Evolutionary conservation across 2,888 invertebrate genomes (phyloP).

Genomic region (Sisyra nigra): DNA sequence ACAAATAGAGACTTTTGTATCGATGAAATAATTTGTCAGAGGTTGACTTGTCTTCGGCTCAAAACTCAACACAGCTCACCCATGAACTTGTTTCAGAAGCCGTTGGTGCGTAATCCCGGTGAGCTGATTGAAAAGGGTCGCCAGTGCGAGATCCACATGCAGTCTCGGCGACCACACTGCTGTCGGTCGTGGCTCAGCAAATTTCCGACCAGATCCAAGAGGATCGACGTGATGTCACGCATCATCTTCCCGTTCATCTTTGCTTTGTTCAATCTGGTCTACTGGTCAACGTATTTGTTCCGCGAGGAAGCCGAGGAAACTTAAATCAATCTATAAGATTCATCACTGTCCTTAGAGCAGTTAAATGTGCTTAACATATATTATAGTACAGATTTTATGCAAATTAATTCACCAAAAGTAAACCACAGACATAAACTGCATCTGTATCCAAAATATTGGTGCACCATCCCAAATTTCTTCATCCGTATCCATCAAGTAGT

Average conservation of each 20-base stretch:
- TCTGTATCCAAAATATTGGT: too few relatives aligned
- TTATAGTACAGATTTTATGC: too few relatives aligned
- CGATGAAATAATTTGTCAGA: too few relatives aligned
- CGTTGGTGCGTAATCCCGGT: slow-evolving; percentile 68
- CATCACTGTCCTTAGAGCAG: too few relatives aligned
- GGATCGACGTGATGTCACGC: slow-evolving; percentile 92
- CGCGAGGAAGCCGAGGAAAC: slow-evolving; percentile 57
- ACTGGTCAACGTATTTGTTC: slow-evolving; percentile 82
- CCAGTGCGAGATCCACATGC: slow-evolving; percentile 65
- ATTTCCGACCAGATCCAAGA: slow-evolving; percentile 85
- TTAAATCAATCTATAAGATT: slow-evolving; percentile 16
- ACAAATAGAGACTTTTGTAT: too few relatives aligned
- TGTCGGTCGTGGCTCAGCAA: slow-evolving; percentile 88
- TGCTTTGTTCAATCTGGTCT: slow-evolving; percentile 86
- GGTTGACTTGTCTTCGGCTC: too few relatives aligned
- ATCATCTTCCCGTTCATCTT: slow-evolving; percentile 91
- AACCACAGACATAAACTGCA: too few relatives aligned
- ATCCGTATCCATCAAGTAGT: too few relatives aligned
- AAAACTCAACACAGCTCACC: too few relatives aligned
- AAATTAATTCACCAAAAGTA: too few relatives aligned
- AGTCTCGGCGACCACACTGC: slow-evolving; percentile 70
- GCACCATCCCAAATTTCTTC: too few relatives aligned
- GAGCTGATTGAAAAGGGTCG: slow-evolving; percentile 64
- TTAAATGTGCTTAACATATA: too few relatives aligned
- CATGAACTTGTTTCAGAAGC: slow-evolving; percentile 67